These are phyloP conservation scores for Camponotus pennsylvanicus DNA, from an alignment of 1,140 invertebrate genomes.

Conservation along the genomic window DNA sequence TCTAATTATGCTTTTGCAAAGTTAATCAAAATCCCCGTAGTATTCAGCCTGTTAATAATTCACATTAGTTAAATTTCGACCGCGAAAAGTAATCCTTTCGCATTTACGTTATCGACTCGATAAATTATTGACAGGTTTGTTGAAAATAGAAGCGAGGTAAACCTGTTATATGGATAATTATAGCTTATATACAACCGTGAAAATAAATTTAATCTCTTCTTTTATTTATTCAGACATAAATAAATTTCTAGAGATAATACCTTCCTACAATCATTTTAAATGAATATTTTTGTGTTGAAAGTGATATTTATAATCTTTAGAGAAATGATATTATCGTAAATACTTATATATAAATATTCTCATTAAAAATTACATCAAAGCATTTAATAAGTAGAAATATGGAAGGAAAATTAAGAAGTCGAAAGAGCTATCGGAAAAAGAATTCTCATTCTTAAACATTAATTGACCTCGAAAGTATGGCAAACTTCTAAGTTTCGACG, in stretches of 20 bases:
- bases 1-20: slow-evolving; percentile 42
- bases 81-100: slow-evolving; percentile 48
- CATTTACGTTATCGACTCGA: slow-evolving; percentile 43
- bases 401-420: neutral
- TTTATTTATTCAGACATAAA: slow-evolving; percentile 33
- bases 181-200: neutral
- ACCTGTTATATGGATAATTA: neutral
- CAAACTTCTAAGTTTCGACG: neutral
- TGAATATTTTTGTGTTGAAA: neutral
- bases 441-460: neutral
- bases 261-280: neutral
- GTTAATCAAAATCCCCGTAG: slow-evolving; percentile 45
- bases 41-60: slow-evolving; percentile 48
- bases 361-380: neutral
- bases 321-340: slow-evolving; percentile 4
- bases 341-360: neutral
- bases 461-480: neutral
- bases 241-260: neutral
- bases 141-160: neutral
- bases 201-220: slow-evolving; percentile 24
- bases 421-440: neutral
- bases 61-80: slow-evolving; percentile 49
- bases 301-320: neutral
- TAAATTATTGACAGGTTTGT: slow-evolving; percentile 52
- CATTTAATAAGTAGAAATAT: neutral